phyloP scores from a whole-genome alignment of 1,140 invertebrate genomes.

The Euwallacea fornicatus region DNA sequence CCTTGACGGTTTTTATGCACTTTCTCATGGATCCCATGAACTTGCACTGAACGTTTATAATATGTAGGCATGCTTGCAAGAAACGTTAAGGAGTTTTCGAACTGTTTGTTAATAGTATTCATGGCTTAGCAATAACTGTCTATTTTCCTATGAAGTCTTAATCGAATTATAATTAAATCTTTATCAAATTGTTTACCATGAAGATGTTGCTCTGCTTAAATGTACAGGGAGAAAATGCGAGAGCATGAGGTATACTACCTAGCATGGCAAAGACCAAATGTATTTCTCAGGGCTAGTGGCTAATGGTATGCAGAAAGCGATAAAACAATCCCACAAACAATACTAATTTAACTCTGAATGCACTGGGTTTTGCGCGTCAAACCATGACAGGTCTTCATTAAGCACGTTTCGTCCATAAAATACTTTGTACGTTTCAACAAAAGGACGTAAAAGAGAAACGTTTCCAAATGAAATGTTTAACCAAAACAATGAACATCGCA shows the following conservation, averaged over 20 bases:
- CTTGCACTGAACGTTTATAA: no score
- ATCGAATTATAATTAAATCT: no score
- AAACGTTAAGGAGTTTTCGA: neutral
- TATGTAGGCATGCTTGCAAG: no score
- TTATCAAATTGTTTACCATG: no score
- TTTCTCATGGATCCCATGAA: slow-evolving; percentile 28
- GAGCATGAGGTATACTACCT: no score
- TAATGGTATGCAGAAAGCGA: slow-evolving; percentile 5
- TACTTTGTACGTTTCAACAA: neutral
- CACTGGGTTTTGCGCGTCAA: neutral
- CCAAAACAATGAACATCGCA: no score
- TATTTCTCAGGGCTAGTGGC: neutral
- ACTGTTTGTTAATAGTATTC: neutral
- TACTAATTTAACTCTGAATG: slow-evolving; percentile 2
- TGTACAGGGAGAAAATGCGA: no score
- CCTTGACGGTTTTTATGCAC: slow-evolving; percentile 31
- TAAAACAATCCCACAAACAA: slow-evolving; percentile 6
- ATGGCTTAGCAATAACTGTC: no score
- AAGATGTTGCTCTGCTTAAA: no score
- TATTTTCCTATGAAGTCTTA: no score
- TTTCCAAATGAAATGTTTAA: no score
- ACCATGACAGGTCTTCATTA: slow-evolving; percentile 1
- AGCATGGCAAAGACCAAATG: neutral
- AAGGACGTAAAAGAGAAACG: no score
- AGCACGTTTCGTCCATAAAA: slow-evolving; percentile 10